Evolutionary conservation across 2,888 invertebrate genomes (phyloP), one percentile per base, ranked within the genome.

Genomic region (Brachynemurus nebulosus): DNA sequence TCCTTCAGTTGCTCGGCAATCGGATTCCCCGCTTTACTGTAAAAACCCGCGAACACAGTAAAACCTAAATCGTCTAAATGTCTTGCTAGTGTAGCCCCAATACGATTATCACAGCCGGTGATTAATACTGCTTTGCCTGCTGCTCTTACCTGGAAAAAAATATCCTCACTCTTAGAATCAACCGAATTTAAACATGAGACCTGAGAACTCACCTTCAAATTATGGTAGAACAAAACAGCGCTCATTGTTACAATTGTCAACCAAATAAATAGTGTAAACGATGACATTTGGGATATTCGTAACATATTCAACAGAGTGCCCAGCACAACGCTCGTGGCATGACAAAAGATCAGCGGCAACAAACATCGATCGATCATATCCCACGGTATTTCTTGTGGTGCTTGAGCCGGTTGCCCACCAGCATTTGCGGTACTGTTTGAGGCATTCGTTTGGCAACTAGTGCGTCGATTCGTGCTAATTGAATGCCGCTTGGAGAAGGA

Each of bases 41-140:
- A 74, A 62, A 86, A 86, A 48, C 85, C 88, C 42, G 90, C 90
- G 59, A 89, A 88, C n/a, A 89, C 83, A 36, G 86, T 84, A 61
- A 88, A 86, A 23, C 90, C 89, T 59, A 85, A 69, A 58, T 84
- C 84, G 56, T 89, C 86, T 44, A 89, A 68, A 54, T 79, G 76
- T 53, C 82, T 75, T n/a, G 86, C 86, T 56, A 86, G 66, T 44
- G 78, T 74, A 55, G 75, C 77, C 42, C 82, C 83, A 44, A 84
- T 69, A 30, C 78, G 75, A 39, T 80, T 78, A 62, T 89, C 89
- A 61, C 88, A 89, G 45, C 88, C 88, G 8, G 88, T 86, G 52
- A 89, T 75, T 37, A 89, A 64, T 3, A 89, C 78, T n/a, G 82
- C 83, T 63, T 88, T 88, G 40, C 86, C 86, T 9, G 80, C 80